A percentile compares a stretch with the other conserved stretches of the same genome.
phyloP scores from a whole-genome alignment of 2,797 vertebrate genomes.

The Pangasius mekongensis region DNA sequence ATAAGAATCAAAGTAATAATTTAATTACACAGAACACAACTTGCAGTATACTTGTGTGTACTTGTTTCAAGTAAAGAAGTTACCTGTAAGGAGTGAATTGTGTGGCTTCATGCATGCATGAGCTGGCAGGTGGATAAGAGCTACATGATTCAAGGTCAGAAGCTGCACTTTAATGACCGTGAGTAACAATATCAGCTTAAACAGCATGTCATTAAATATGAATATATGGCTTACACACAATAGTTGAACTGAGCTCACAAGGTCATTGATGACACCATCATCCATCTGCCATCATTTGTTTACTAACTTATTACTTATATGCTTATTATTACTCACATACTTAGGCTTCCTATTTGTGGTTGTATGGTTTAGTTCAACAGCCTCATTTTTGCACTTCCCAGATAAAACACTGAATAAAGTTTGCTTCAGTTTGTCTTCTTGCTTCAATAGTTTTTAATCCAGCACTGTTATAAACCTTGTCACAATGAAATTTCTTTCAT shows the following conservation, averaged over 20 bases:
- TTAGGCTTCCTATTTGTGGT: neutral
- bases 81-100: conserved; percentile 44
- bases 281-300: neutral
- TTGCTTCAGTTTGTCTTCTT: neutral
- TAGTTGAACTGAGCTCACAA: neutral
- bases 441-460: neutral
- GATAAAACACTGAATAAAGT: neutral
- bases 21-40: conserved; percentile 58
- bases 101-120: conserved; percentile 47
- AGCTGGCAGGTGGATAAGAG: conserved; percentile 18
- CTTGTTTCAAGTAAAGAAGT: conserved; percentile 58
- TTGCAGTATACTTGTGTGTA: conserved; percentile 26
- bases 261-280: neutral
- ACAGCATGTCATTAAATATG: neutral
- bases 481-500: too few species aligned
- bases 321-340: neutral
- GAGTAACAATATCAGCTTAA: conserved; percentile 24
- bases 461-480: neutral
- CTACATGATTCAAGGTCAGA: conserved; percentile 18
- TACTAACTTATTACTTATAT: neutral
- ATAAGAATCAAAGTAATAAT: conserved; percentile 61
- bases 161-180: conserved; percentile 17
- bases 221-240: conserved; percentile 40
- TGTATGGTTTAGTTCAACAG: neutral
- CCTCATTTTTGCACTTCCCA: neutral